These are phyloP conservation scores for Gastracanthus pulcherrimus DNA, from an alignment of 2,888 invertebrate species.

Conservation along the genomic window DNA sequence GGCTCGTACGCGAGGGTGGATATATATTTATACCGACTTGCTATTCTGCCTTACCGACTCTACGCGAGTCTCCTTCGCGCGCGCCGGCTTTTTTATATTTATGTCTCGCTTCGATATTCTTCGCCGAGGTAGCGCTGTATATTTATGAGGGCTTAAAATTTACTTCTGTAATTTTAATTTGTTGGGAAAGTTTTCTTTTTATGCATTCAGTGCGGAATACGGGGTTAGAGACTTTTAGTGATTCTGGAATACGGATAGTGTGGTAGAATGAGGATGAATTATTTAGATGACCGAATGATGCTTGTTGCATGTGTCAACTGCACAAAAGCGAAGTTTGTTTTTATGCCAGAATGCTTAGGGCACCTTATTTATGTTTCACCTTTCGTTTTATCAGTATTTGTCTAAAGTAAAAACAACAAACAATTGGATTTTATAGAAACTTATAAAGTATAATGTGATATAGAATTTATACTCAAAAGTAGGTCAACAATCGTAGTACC, in stretches of 20 bases:
- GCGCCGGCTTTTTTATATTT: slow-evolving; percentile 11
- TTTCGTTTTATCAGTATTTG: too few species aligned
- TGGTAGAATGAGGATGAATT: too few species aligned
- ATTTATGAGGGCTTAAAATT: slow-evolving; percentile 29
- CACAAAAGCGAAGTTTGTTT: too few species aligned
- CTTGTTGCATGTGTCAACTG: too few species aligned
- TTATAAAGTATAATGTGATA: too few species aligned
- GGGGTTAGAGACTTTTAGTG: neutral
- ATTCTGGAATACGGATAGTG: neutral
- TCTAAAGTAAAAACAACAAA: too few species aligned
- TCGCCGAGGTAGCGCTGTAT: neutral
- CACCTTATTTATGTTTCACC: too few species aligned
- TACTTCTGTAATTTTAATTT: slow-evolving; percentile 10
- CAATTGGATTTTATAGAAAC: too few species aligned
- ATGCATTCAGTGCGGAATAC: neutral
- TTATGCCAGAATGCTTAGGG: too few species aligned
- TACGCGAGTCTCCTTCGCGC: neutral
- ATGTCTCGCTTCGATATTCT: slow-evolving; percentile 20
- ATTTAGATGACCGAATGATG: neutral
- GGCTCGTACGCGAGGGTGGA: neutral
- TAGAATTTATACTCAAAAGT: too few species aligned
- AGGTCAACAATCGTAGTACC: too few species aligned
- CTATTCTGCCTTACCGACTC: slow-evolving; percentile 17
- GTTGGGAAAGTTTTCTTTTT: neutral
- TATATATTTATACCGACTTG: neutral